Percentiles rank a stretch among this genome's conserved stretches.
phyloP scores from a whole-genome alignment of 2,113 vertebrate genomes.

The Syngnathoides biaculeatus region DNA sequence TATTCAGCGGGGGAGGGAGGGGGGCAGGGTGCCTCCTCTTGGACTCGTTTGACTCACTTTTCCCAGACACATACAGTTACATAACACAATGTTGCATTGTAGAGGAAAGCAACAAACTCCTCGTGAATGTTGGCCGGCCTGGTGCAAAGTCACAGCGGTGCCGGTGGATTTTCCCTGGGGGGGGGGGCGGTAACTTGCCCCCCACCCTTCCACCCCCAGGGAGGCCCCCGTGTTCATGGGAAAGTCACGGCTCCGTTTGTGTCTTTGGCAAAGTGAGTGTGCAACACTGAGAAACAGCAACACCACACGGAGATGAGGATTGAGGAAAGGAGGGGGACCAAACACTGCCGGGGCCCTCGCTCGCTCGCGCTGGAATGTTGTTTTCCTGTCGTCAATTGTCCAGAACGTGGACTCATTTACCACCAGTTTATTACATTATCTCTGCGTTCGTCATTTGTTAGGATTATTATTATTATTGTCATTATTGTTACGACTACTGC shows the following conservation, averaged over 20 bases:
- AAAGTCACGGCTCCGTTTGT: slow-evolving; percentile 68
- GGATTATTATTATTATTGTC: background rate
- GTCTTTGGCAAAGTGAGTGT: slow-evolving; percentile 35
- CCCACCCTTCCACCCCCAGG: slow-evolving; percentile 23
- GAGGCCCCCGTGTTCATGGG: slow-evolving; percentile 71
- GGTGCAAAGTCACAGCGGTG: slow-evolving; percentile 50
- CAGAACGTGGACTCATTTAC: slow-evolving; percentile 32
- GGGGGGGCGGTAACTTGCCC: slow-evolving; percentile 31
- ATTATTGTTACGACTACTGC: too few relatives aligned
- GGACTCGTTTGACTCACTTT: slow-evolving; percentile 16
- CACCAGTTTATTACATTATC: slow-evolving; percentile 23
- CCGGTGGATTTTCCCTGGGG: slow-evolving; percentile 49
- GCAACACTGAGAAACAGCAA: slow-evolving; percentile 41
- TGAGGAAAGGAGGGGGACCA: slow-evolving; percentile 15
- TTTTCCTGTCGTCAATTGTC: slow-evolving; percentile 35
- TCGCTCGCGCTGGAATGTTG: slow-evolving; percentile 34
- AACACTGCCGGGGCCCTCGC: slow-evolving; percentile 23
- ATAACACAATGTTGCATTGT: slow-evolving; percentile 39
- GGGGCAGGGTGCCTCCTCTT: slow-evolving; percentile 11
- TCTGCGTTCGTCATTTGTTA: slow-evolving; percentile 37
- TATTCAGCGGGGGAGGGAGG: slow-evolving; percentile 24
- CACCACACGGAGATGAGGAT: slow-evolving; percentile 21
- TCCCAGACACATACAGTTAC: slow-evolving; percentile 36
- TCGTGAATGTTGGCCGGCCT: background rate
- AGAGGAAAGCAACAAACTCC: slow-evolving; percentile 24